These are phyloP conservation scores for Molossus molossus DNA, from an alignment of 2,797 vertebrate genomes.

Conservation along the genomic window DNA sequence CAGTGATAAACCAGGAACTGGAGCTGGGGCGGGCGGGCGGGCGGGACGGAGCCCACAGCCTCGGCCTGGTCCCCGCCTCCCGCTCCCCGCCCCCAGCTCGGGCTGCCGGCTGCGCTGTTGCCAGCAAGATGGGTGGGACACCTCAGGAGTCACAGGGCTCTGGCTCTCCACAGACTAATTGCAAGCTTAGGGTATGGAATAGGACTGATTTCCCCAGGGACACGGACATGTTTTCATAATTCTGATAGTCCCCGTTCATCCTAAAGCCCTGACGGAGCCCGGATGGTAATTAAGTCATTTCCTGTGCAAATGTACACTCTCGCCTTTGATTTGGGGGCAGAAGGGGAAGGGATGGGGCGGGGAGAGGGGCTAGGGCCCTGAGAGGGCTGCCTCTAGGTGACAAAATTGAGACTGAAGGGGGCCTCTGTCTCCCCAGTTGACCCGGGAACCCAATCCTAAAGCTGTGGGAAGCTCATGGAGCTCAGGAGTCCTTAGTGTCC, in stretches of 20 bases:
- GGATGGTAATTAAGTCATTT: conserved; percentile 66
- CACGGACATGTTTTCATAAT: conserved; percentile 30
- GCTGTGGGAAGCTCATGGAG: not conserved
- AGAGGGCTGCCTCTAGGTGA: not conserved
- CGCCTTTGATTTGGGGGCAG: conserved; percentile 26
- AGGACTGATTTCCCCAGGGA: conserved; percentile 65
- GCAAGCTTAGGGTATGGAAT: conserved; percentile 48
- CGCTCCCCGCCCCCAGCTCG: not conserved
- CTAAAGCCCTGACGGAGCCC: conserved; percentile 10
- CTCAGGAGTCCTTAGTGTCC: not conserved
- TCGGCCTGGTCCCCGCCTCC: not conserved
- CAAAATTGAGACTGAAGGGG: not conserved
- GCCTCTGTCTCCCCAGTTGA: not conserved
- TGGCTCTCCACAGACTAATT: conserved; percentile 44
- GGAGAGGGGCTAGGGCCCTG: not conserved
- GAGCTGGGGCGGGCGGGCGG: accelerated
- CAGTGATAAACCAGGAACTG: not conserved
- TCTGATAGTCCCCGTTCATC: conserved; percentile 65
- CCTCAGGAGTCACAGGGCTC: not conserved
- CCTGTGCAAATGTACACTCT: not conserved
- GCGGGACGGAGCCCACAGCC: not conserved
- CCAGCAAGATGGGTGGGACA: not conserved
- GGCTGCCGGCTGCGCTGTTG: not conserved
- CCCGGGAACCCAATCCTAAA: not conserved
- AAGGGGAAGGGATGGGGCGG: not conserved